Conservation (phyloP, 2,888 invertebrate genomes). For the Athrips mouffetella region DNA sequence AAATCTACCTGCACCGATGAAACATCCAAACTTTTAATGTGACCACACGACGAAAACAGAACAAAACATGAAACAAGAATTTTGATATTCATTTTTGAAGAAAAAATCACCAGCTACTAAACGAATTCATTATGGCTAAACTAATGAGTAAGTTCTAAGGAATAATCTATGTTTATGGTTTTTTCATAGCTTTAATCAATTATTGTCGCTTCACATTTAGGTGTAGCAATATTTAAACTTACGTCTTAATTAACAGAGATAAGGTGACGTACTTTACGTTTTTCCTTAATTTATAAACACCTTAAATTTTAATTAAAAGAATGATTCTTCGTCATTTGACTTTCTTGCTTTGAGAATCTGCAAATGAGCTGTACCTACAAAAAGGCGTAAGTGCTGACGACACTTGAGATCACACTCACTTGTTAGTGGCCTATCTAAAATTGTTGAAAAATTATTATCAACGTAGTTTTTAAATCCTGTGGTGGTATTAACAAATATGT, state of each 20-base stretch:
- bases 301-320: too few species aligned
- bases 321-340: too few species aligned
- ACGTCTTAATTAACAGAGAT: neutral
- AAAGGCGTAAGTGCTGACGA: too few species aligned
- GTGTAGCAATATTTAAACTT: neutral
- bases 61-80: neutral
- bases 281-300: too few species aligned
- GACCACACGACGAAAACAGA: neutral
- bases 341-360: too few species aligned
- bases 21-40: neutral
- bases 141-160: neutral
- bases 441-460: too few species aligned
- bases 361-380: too few species aligned
- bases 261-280: neutral
- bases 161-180: conserved; percentile 1
- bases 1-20: too few species aligned
- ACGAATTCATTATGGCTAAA: neutral
- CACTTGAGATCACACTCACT: too few species aligned
- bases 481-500: too few species aligned
- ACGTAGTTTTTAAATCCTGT: too few species aligned
- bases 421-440: too few species aligned
- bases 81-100: neutral
- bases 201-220: neutral
- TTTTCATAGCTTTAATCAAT: neutral
- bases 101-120: neutral